Evolutionary conservation across 2,888 invertebrate species (phyloP), one percentile per base, ranked within the genome.

Genomic region (Stenoptilia bipunctidactyla): DNA sequence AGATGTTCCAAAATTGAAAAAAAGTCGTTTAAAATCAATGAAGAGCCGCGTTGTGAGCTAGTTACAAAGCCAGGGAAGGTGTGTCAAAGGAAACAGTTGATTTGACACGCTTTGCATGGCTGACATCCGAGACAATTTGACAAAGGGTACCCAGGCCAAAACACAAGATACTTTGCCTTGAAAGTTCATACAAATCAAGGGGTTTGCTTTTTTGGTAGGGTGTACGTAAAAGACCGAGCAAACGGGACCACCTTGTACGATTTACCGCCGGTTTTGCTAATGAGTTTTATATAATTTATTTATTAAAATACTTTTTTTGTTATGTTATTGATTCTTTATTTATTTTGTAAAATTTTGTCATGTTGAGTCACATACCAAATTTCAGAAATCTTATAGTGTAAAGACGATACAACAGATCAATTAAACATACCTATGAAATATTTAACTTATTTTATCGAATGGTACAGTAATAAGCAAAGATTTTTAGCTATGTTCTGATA

Each of bases 171-270:
- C 10, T 30, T 12, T 30, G 12, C 8, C 20, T 20, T 30, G n/a
- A 8, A 30, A n/a, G 5, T 25, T 6, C 30, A 30, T 30, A 30
- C 12, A 30, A 30, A n/a, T 30, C 12, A 4, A 30, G 9, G n/a
- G n/a, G 10, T n/a, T 30, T 8, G 30, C 2, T 30, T 30, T 8
- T 30, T 30, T 4, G 9, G 44, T 46, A 46, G 44, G 39, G 38
- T 49, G 61, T 72, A 70, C 67, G 66, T 66, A 59, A 58, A 66
- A 67, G 66, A 71, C 74, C 67, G 67, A 74, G 68, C 67, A 66
- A 51, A 45, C 40, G 40, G 50, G 69, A 71, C 73, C 73, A 69
- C 74, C 74, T 60, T 56, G 56, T 45, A 55, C 45, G 55, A 48
- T 41, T 50, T 12, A 9, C 4, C n/a, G 4, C 34, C 42, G 8